These are phyloP conservation scores for Syritta pipiens DNA, from an alignment of 2,888 invertebrate species.

Conservation along the genomic window DNA sequence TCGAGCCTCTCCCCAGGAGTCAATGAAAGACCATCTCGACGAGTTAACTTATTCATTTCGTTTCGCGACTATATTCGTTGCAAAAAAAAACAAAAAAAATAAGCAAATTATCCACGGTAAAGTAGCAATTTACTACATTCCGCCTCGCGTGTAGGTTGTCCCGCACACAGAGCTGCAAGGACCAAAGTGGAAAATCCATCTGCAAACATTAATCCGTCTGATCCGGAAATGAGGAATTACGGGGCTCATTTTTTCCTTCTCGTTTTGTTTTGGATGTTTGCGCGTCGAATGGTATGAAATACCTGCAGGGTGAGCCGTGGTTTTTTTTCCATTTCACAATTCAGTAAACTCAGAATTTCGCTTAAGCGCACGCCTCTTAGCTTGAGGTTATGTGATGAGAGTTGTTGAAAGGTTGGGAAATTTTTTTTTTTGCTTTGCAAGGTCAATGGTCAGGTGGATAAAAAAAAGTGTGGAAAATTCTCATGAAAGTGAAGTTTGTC, in stretches of 20 bases:
- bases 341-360: conserved; percentile 2
- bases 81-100: no score
- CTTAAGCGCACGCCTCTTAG: conserved; percentile 29
- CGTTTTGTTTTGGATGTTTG: conserved; percentile 38
- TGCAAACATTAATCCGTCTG: conserved; percentile 70
- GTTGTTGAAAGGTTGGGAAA: not conserved
- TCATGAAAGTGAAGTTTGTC: not conserved
- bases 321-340: conserved; percentile 33
- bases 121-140: conserved; percentile 47
- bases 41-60: no score
- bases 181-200: conserved; percentile 65
- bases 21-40: no score
- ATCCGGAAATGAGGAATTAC: conserved; percentile 69
- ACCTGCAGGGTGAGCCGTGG: conserved; percentile 59
- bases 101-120: no score
- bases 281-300: conserved; percentile 53
- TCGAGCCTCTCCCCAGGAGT: no score
- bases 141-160: conserved; percentile 1
- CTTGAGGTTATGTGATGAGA: conserved; percentile 53
- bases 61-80: no score
- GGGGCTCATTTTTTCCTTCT: conserved; percentile 25
- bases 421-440: conserved; percentile 8
- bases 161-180: conserved; percentile 35
- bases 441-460: conserved; percentile 45
- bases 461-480: conserved; percentile 7